Base-by-base conservation (phyloP, 1,140 invertebrate genomes). In the Drosophila nigrodunni region DNA sequence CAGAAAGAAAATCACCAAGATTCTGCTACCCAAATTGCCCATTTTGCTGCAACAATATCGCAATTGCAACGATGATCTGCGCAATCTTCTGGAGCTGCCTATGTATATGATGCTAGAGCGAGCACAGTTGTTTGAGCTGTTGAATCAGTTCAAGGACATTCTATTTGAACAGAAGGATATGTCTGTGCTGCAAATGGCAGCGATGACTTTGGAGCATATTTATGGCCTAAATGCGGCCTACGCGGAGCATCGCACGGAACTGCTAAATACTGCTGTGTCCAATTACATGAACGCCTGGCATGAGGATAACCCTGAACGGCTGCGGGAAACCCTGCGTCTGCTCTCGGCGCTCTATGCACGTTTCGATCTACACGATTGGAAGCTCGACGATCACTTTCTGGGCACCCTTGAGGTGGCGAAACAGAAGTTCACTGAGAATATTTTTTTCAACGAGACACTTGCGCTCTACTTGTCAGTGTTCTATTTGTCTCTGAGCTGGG, bases 41-140 rank as follows among this genome's bases (percentile, higher is more conserved):
- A 2, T 9, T 11, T 50, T 87, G 0, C 37, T 88, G 7, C 10
- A 7, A 0, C 30, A 57, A 15, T 61, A 62, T 49, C 6, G 7
- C 8, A 10, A 1, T 9, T 3, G 10, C 3, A 0, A 2, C 0
- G 21, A n/a, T 0, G 59, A 77, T 44, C 7, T 83, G 0, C 3
- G 18, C 3, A 88, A 80, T 64, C 54, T 87, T 0, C 7, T 87
- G 0, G 66, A 80, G 44, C n/a, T 87, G 11, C 76, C 85, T 0
- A 69, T 74, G 13, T 49, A 49, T 2, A 52, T 87, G 8, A 2
- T 10, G 1, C 8, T 72, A 10, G 3, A 30, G 7, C 0, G 1
- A 0, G 7, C 5, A 0, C 35, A 59, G 2, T 39, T 64, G 3
- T 0, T 15, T 7, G 5, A 49, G 5, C 18, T 86, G 2, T 11